phyloP scores from a whole-genome alignment of 2,113 vertebrate genomes.

The Arothron firmamentum region DNA sequence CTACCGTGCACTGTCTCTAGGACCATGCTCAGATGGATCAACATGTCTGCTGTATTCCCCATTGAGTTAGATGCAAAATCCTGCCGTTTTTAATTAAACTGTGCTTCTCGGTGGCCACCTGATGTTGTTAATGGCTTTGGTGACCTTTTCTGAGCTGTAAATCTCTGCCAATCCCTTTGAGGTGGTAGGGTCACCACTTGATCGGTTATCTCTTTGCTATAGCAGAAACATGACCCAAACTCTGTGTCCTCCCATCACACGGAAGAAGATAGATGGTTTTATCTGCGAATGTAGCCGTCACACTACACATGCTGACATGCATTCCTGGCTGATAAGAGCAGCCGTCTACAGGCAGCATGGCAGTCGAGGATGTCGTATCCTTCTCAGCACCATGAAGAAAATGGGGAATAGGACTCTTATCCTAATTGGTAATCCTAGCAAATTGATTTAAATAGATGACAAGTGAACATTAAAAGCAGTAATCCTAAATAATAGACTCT shows the following conservation, averaged over 20 bases:
- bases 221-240: conserved; percentile 51
- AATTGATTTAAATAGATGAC: too few species aligned
- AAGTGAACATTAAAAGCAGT: too few species aligned
- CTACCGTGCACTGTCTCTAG: too few species aligned
- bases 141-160: conserved; percentile 60
- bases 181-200: conserved; percentile 51
- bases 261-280: conserved; percentile 56
- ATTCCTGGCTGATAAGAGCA: conserved; percentile 64
- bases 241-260: conserved; percentile 57
- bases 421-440: too few species aligned
- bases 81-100: too few species aligned
- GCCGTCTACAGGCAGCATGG: conserved; percentile 45
- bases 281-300: conserved; percentile 60
- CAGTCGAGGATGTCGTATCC: conserved; percentile 22
- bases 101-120: background rate
- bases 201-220: conserved; percentile 60
- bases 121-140: conserved; percentile 57
- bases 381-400: conserved; percentile 11
- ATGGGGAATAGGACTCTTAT: conserved; percentile 5
- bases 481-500: too few species aligned
- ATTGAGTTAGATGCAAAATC: too few species aligned
- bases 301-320: conserved; percentile 58
- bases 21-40: too few species aligned
- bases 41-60: too few species aligned
- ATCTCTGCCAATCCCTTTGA: conserved; percentile 50